Evolutionary conservation across 1,140 invertebrate species (phyloP).

Genomic region (Trichogramma pretiosum): DNA sequence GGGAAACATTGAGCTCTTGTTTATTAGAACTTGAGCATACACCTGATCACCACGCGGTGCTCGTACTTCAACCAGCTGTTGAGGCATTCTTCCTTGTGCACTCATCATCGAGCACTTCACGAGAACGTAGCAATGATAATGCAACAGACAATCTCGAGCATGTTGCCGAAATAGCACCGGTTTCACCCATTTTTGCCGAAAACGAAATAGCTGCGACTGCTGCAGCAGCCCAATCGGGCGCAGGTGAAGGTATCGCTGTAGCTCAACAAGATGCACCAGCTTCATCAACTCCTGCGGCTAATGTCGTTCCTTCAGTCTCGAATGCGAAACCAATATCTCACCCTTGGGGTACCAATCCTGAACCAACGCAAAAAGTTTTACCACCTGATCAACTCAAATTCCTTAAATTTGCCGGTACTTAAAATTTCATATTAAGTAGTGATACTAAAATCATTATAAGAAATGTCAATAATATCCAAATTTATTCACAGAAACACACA

Average conservation of each 20-base stretch:
- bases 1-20: conserved; percentile 75
- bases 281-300: conserved; percentile 24
- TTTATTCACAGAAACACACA: conserved; percentile 64
- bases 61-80: conserved; percentile 83
- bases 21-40: conserved; percentile 74
- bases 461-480: conserved; percentile 1
- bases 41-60: conserved; percentile 85
- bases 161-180: conserved; percentile 36
- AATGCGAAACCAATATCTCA: conserved; percentile 25
- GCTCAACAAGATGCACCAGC: conserved; percentile 28
- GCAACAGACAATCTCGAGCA: conserved; percentile 33
- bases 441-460: neutral
- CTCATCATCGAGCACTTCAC: conserved; percentile 52
- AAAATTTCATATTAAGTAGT: neutral
- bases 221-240: conserved; percentile 24
- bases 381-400: conserved; percentile 63
- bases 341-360: conserved; percentile 32
- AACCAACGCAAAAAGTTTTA: conserved; percentile 33
- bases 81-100: conserved; percentile 89
- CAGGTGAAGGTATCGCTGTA: conserved; percentile 34
- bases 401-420: conserved; percentile 65
- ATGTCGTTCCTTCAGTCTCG: conserved; percentile 27
- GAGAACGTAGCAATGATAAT: conserved; percentile 32
- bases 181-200: conserved; percentile 38
- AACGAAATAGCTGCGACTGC: conserved; percentile 28